These are phyloP conservation scores for Xestia ashworthii DNA, from an alignment of 2,888 invertebrate genomes.

Conservation along the genomic window DNA sequence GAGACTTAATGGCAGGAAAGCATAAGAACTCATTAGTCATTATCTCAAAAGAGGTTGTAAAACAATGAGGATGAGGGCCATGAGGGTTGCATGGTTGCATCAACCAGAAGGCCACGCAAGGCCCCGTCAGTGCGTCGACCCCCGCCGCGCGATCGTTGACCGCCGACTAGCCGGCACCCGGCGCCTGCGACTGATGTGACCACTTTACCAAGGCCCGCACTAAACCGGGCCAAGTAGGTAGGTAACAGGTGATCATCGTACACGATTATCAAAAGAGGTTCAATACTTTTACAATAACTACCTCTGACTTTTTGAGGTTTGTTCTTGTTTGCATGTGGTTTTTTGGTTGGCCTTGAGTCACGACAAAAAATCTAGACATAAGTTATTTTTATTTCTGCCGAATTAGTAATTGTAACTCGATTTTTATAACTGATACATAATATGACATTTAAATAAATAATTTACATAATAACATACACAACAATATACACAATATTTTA, in stretches of 20 bases:
- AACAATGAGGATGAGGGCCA: not conserved
- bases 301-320: not conserved
- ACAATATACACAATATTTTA: no score
- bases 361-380: no score
- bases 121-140: conserved; percentile 66
- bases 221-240: conserved; percentile 31
- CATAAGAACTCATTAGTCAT: not conserved
- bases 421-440: no score
- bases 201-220: conserved; percentile 31
- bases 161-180: conserved; percentile 46
- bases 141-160: conserved; percentile 63
- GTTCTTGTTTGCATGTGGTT: no score
- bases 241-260: conserved; percentile 34
- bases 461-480: no score
- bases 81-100: conserved; percentile 58
- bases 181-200: conserved; percentile 18
- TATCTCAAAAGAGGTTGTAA: conserved; percentile 23
- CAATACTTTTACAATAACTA: conserved; percentile 7
- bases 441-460: no score
- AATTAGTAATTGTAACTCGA: no score
- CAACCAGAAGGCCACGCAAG: conserved; percentile 56
- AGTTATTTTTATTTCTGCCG: no score
- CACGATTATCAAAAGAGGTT: conserved; percentile 3
- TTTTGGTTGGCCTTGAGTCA: no score
- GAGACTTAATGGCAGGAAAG: conserved; percentile 9